A percentile compares a stretch with the other conserved stretches of the same genome.
These are phyloP conservation scores for Panthera leo DNA, from an alignment of 2,113 vertebrate genomes.

Conservation along the genomic window DNA sequence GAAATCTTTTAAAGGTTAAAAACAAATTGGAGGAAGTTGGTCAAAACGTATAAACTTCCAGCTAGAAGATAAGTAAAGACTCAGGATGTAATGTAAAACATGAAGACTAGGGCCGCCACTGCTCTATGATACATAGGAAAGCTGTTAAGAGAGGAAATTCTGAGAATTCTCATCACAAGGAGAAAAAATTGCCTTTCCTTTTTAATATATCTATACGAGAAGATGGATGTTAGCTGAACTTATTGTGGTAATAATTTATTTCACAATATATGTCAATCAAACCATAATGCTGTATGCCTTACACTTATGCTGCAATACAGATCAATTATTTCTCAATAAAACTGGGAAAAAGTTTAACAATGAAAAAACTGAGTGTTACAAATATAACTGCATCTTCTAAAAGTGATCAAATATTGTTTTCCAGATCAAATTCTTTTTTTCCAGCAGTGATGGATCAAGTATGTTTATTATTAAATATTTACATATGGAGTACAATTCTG, in stretches of 20 bases:
- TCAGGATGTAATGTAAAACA: background rate
- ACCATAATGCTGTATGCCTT: background rate
- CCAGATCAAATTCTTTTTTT: background rate
- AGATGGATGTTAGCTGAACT: background rate
- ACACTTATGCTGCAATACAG: background rate
- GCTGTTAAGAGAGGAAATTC: background rate
- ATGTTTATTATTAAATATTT: constrained; percentile 10
- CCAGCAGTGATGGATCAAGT: background rate
- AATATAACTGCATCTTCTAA: background rate
- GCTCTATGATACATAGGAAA: background rate
- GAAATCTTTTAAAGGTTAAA: background rate
- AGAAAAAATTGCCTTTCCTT: background rate
- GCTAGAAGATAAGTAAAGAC: background rate
- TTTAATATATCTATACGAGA: background rate
- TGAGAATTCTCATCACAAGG: background rate
- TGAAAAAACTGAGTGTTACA: background rate
- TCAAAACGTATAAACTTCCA: background rate
- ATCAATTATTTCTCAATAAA: background rate
- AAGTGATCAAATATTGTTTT: background rate
- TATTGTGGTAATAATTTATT: background rate
- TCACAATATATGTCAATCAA: background rate
- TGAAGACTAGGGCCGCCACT: background rate
- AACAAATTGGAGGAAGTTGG: background rate
- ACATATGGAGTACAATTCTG: background rate
- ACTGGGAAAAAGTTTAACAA: background rate